phyloP scores from a whole-genome alignment of 2,888 invertebrate genomes.

The Nomada fabriciana region DNA sequence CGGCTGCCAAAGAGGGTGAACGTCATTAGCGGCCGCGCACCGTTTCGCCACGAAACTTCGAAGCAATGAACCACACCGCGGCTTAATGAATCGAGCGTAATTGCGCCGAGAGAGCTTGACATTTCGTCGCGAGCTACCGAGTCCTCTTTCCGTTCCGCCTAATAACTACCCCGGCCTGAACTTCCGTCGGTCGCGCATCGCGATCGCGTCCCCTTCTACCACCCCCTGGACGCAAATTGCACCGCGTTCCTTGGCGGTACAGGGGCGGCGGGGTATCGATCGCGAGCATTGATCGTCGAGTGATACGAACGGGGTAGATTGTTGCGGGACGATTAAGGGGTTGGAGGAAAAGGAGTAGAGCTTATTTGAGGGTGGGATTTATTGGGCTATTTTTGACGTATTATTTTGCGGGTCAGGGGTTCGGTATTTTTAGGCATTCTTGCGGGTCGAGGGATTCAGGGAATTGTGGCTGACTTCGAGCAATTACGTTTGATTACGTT shows the following conservation, averaged over 20 bases:
- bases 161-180: constrained; percentile 40
- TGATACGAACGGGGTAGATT: background rate
- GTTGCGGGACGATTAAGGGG: background rate
- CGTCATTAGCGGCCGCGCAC: constrained; percentile 60
- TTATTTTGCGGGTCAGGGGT: too few relatives aligned
- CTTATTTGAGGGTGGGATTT: background rate
- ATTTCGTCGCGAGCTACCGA: constrained; percentile 56
- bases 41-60: constrained; percentile 58
- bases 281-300: background rate
- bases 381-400: background rate
- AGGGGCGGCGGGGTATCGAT: background rate
- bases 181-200: constrained; percentile 40
- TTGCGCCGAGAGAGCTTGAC: constrained; percentile 61
- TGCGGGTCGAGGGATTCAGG: too few relatives aligned
- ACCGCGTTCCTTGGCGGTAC: background rate
- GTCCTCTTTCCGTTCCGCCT: constrained; percentile 43
- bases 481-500: too few relatives aligned
- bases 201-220: constrained; percentile 5
- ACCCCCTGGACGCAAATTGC: background rate
- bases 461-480: too few relatives aligned
- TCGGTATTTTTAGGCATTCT: too few relatives aligned
- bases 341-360: background rate
- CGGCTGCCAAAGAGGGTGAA: background rate
- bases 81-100: constrained; percentile 64
- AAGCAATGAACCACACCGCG: constrained; percentile 55